phyloP scores from a whole-genome alignment of 2,113 vertebrate genomes.

The Brachirus orientalis region DNA sequence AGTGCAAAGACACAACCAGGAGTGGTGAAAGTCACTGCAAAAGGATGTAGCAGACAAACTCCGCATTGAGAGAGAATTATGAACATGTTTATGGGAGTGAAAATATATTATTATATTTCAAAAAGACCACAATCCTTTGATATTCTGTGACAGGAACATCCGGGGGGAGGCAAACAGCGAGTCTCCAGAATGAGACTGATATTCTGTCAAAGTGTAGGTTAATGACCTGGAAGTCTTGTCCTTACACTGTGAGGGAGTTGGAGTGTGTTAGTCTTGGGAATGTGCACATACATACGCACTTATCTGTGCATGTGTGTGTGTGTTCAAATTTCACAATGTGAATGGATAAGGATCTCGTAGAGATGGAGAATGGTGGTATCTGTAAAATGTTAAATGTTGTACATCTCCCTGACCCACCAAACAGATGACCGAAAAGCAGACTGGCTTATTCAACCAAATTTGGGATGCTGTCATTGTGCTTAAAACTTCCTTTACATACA shows the following conservation, averaged over 20 bases:
- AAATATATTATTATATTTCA: constrained; percentile 68
- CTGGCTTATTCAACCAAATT: no score
- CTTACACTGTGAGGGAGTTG: constrained; percentile 83
- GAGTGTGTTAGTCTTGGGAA: constrained; percentile 86
- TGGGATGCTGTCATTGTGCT: no score
- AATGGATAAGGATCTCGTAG: constrained; percentile 11
- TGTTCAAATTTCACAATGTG: constrained; percentile 24
- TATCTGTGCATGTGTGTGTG: constrained; percentile 23
- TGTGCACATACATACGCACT: constrained; percentile 63
- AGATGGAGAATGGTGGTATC: not conserved
- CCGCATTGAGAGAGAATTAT: constrained; percentile 76
- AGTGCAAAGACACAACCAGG: constrained; percentile 64
- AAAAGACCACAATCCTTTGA: constrained; percentile 68
- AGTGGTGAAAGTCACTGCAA: constrained; percentile 36
- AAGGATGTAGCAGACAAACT: constrained; percentile 57
- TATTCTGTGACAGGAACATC: constrained; percentile 72
- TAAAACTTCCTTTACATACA: no score
- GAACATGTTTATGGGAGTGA: constrained; percentile 66
- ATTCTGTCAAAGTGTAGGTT: constrained; percentile 58
- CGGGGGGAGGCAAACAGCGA: constrained; percentile 53
- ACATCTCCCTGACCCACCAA: not conserved
- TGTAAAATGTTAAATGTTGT: not conserved
- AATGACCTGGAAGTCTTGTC: constrained; percentile 72
- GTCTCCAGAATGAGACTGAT: constrained; percentile 56
- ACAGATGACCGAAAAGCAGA: no score